phyloP scores from a whole-genome alignment of 2,797 vertebrate genomes.

The Centroberyx gerrardi region DNA sequence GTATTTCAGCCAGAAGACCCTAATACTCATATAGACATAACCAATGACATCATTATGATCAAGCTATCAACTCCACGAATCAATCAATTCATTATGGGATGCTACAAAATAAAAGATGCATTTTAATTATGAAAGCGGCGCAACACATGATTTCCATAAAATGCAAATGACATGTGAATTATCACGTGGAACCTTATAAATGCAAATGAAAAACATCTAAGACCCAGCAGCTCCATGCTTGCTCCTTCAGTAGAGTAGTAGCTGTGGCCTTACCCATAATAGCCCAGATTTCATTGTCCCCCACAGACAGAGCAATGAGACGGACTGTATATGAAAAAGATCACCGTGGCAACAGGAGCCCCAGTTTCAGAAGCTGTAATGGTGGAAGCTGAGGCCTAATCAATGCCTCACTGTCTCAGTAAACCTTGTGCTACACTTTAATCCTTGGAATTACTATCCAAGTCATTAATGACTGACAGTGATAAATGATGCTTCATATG shows the following conservation, averaged over 20 bases:
- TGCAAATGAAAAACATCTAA: constrained; percentile 71
- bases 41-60: constrained; percentile 39
- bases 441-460: constrained; percentile 41
- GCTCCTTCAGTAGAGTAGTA: constrained; percentile 65
- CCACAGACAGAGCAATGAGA: constrained; percentile 65
- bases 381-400: constrained; percentile 67
- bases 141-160: constrained; percentile 52
- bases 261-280: constrained; percentile 55
- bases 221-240: constrained; percentile 48
- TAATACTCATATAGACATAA: not conserved
- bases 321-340: constrained; percentile 77
- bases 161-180: constrained; percentile 64
- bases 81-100: constrained; percentile 28
- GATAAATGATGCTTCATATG: constrained; percentile 20
- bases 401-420: constrained; percentile 57
- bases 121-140: constrained; percentile 35
- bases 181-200: constrained; percentile 64
- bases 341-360: constrained; percentile 84
- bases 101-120: constrained; percentile 36
- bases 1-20: constrained; percentile 21
- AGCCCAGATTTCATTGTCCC: constrained; percentile 77
- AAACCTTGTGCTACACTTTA: constrained; percentile 52
- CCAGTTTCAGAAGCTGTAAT: constrained; percentile 69
- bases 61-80: constrained; percentile 28
- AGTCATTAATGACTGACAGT: constrained; percentile 37